Base-by-base conservation (phyloP, 2,797 vertebrate genomes). In the Psittacula derbiana region DNA sequence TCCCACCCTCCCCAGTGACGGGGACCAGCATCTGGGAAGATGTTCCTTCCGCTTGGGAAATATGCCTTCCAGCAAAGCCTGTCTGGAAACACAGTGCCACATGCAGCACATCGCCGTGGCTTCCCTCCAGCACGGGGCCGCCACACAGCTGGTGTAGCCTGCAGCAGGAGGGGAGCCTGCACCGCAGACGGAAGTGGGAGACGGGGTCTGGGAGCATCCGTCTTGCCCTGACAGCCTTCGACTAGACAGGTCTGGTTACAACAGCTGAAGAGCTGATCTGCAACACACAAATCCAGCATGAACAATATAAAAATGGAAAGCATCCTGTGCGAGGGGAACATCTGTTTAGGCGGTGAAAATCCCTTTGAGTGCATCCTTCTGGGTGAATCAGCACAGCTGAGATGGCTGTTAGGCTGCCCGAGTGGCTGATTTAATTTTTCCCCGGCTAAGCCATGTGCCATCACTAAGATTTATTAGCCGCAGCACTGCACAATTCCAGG, bases 231-330 rank as follows among this genome's bases (percentile, higher is more conserved):
- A 95, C 95, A 95, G 95, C 86, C 91, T 81, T 38, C 18, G 93
- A 88, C 94, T 92, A 96, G 96, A 90, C 90, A 92, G 71, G 78
- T 84, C 95, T 91, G 92, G 91, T 94, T 96, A 82, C 73, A 84
- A 86, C 95, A 94, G 90, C 88, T 90, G 88, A 92, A 90, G 95
- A 27, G 84, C 90, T 88, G 95, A 84, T 86, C 91, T 55, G 49
- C 90, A 84, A n/a, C 60, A 46, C 90, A 64, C 60, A 81, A 84
- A 95, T 91, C 78, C 80, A 71, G 86, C 60, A 79, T 21, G 88
- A 92, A 73, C 76, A 86, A 62, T 7, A 36, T 55, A 92, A 92
- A 96, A 94, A 92, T 86, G 81, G 84, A 94, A 96, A 94, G 88
- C 91, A 94, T 95, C 90, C 90, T 96, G 67, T 75, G 69, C 61